A percentile compares a stretch with the other conserved stretches of the same genome.
Conservation (phyloP, 2,113 vertebrate genomes). For the Trichomycterus rosablanca region DNA sequence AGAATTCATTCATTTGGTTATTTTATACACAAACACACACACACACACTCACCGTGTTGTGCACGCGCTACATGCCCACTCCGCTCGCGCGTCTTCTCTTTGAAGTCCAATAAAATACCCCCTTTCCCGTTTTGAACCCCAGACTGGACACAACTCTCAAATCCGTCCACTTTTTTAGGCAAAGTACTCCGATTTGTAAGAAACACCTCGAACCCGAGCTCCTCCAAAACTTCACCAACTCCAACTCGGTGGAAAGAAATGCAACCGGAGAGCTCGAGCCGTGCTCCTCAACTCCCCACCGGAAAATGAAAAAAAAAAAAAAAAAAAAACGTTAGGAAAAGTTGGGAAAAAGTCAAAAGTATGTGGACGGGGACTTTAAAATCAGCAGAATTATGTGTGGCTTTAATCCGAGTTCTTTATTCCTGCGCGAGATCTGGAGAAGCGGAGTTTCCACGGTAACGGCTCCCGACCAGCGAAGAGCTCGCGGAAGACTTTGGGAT, state of each 20-base stretch:
- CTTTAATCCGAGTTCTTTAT: too few relatives aligned
- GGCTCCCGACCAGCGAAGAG: neutral
- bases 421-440: neutral
- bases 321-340: too few relatives aligned
- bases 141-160: too few relatives aligned
- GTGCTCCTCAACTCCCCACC: slow-evolving; percentile 2
- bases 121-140: too few relatives aligned
- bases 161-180: too few relatives aligned
- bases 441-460: slow-evolving; percentile 1
- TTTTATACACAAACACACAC: neutral
- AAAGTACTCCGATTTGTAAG: too few relatives aligned
- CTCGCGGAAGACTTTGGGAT: slow-evolving; percentile 15
- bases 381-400: neutral
- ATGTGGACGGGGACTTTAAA: too few relatives aligned
- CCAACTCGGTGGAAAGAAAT: neutral
- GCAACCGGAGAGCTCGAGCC: neutral
- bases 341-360: too few relatives aligned
- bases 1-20: too few relatives aligned
- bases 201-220: too few relatives aligned
- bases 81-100: too few relatives aligned
- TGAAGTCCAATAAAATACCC: neutral
- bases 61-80: slow-evolving; percentile 3
- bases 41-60: slow-evolving; percentile 8
- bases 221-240: neutral
- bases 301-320: too few relatives aligned